Conservation (phyloP, 92 coral and sea anemone species). For the Epizoanthus ramosus region DNA sequence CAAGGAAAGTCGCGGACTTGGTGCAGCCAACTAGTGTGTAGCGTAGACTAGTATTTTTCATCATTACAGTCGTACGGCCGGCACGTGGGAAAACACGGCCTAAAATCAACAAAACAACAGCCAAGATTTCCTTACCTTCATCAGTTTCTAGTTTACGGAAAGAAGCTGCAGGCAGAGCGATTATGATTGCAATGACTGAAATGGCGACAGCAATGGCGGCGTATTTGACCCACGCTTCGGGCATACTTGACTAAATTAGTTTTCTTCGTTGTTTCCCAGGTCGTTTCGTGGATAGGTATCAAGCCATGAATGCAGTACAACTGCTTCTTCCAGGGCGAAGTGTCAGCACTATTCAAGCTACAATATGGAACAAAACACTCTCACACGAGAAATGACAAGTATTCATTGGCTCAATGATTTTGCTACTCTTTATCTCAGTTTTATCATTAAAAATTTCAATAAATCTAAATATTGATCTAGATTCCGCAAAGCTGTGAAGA, state of each 20-base stretch:
- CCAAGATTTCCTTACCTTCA: conserved; percentile 37
- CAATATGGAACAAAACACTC: too few species aligned
- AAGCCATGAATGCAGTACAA: not conserved
- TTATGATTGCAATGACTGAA: conserved; percentile 34
- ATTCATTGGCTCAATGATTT: too few species aligned
- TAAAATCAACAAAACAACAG: not conserved
- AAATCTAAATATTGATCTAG: conserved; percentile 8
- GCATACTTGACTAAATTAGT: not conserved
- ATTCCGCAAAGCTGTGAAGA: not conserved
- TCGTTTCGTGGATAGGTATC: too few species aligned
- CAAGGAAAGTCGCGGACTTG: too few species aligned
- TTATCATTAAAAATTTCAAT: too few species aligned
- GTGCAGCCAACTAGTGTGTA: too few species aligned
- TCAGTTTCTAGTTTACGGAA: conserved; percentile 48
- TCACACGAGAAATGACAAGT: too few species aligned
- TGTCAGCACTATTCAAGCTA: too few species aligned
- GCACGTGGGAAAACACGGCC: not conserved
- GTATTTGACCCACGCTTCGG: conserved; percentile 33
- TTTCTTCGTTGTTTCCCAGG: too few species aligned
- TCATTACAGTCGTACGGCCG: not conserved
- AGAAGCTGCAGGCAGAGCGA: conserved; percentile 51
- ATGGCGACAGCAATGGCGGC: conserved; percentile 27
- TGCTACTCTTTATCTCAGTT: too few species aligned
- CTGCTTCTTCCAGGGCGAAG: not conserved
- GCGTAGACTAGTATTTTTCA: too few species aligned